These are phyloP conservation scores for Sebastes umbrosus DNA, from an alignment of 2,797 vertebrate species.

Conservation along the genomic window DNA sequence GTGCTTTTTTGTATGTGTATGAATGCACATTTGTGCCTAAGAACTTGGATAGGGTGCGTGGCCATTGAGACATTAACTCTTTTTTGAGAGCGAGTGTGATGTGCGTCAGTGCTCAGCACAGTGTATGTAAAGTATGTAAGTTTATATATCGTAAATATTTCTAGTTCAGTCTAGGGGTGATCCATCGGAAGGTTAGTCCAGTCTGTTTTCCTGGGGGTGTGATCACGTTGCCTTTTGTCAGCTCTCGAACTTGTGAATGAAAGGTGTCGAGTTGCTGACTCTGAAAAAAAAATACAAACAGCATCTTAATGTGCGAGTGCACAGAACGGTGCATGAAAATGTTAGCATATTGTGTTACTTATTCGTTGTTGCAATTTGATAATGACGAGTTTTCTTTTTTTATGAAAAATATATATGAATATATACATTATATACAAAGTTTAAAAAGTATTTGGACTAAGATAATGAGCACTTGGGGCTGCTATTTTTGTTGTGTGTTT, in stretches of 20 bases:
- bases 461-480: slow-evolving; percentile 88
- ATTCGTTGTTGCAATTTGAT: slow-evolving; percentile 85
- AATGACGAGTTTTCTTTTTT: slow-evolving; percentile 82
- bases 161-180: slow-evolving; percentile 80
- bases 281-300: slow-evolving; percentile 66
- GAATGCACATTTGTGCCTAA: slow-evolving; percentile 87
- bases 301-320: slow-evolving; percentile 85
- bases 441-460: slow-evolving; percentile 88
- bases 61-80: slow-evolving; percentile 87
- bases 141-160: slow-evolving; percentile 79
- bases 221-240: slow-evolving; percentile 86
- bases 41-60: slow-evolving; percentile 84
- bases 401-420: slow-evolving; percentile 84
- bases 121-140: slow-evolving; percentile 75
- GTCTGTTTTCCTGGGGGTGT: slow-evolving; percentile 76
- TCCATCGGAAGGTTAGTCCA: slow-evolving; percentile 76
- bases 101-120: slow-evolving; percentile 78
- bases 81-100: slow-evolving; percentile 76
- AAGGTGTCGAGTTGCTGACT: slow-evolving; percentile 82
- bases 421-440: slow-evolving; percentile 87
- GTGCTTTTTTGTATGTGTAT: slow-evolving; percentile 74
- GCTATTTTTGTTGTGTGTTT: slow-evolving; percentile 83
- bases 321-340: slow-evolving; percentile 81
- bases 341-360: slow-evolving; percentile 87
- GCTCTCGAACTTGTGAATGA: slow-evolving; percentile 85